phyloP scores from a whole-genome alignment of 2,888 invertebrate species.

The Drosophila nr. fundita region DNA sequence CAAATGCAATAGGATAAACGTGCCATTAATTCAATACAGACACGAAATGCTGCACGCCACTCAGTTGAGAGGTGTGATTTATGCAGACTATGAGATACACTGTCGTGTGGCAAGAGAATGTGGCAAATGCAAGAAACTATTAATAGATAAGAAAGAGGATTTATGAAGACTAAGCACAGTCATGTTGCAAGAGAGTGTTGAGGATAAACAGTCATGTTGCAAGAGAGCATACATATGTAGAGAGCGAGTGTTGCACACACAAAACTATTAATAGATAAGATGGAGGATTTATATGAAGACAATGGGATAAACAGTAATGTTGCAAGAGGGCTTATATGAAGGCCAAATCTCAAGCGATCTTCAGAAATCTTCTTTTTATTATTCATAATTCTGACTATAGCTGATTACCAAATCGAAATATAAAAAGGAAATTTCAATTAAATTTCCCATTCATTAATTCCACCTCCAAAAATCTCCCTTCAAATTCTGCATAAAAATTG shows the following conservation, averaged over 20 bases:
- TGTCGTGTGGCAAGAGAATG: neutral
- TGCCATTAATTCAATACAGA: constrained; percentile 54
- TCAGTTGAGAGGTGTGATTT: too few relatives aligned
- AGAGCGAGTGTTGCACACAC: neutral
- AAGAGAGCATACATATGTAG: neutral
- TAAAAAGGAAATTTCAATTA: neutral
- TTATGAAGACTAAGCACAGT: neutral
- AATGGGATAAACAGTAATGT: neutral
- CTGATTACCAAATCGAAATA: neutral
- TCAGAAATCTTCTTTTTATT: too few relatives aligned
- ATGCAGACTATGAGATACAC: neutral
- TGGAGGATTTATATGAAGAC: neutral
- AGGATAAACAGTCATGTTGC: too few relatives aligned
- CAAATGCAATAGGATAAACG: constrained; percentile 56
- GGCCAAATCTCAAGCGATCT: too few relatives aligned
- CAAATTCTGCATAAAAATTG: neutral
- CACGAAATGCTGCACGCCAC: neutral
- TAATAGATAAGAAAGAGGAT: neutral
- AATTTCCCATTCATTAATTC: neutral
- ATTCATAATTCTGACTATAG: neutral
- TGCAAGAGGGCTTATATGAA: neutral
- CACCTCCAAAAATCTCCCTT: neutral
- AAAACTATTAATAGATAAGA: neutral
- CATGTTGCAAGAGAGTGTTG: neutral
- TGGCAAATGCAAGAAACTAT: neutral